phyloP scores from a whole-genome alignment of 2,113 vertebrate species.

The Ochotona princeps region DNA sequence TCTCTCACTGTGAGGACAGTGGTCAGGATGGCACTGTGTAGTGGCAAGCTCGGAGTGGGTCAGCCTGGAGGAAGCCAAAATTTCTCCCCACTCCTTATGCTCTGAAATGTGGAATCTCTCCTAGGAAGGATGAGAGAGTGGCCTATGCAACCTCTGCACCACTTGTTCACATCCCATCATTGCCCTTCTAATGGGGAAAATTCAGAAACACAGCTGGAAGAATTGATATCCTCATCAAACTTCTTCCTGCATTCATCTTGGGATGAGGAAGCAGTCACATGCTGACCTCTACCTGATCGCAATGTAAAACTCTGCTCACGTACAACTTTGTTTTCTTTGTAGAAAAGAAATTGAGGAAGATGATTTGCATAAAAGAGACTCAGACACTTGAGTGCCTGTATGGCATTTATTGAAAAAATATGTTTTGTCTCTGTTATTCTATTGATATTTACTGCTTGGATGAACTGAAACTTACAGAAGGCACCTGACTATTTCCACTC shows the following conservation, averaged over 20 bases:
- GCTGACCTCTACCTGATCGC: not conserved
- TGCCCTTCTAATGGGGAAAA: not conserved
- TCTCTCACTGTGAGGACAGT: not conserved
- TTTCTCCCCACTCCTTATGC: not conserved
- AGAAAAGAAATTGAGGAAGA: constrained; percentile 10
- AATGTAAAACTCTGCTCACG: constrained; percentile 38
- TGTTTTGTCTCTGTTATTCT: constrained; percentile 10
- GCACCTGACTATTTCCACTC: not conserved
- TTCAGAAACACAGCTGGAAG: not conserved
- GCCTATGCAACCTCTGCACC: not conserved
- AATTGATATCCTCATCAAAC: constrained; percentile 16
- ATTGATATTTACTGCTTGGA: not conserved
- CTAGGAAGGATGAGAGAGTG: not conserved
- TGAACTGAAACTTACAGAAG: constrained; percentile 25
- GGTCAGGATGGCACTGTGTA: not conserved
- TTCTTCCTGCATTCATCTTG: not conserved
- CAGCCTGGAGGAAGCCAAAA: not conserved
- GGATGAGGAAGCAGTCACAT: not conserved
- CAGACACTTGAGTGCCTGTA: constrained; percentile 24
- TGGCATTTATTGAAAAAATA: not conserved
- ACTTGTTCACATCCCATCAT: not conserved
- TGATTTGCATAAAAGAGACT: constrained; percentile 20
- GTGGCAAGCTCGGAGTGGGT: not conserved
- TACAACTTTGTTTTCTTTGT: not conserved
- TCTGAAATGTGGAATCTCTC: not conserved